Percentiles rank a stretch among this genome's conserved stretches.
These are phyloP conservation scores for Drepana falcataria DNA, from an alignment of 2,888 invertebrate genomes.

Conservation along the genomic window DNA sequence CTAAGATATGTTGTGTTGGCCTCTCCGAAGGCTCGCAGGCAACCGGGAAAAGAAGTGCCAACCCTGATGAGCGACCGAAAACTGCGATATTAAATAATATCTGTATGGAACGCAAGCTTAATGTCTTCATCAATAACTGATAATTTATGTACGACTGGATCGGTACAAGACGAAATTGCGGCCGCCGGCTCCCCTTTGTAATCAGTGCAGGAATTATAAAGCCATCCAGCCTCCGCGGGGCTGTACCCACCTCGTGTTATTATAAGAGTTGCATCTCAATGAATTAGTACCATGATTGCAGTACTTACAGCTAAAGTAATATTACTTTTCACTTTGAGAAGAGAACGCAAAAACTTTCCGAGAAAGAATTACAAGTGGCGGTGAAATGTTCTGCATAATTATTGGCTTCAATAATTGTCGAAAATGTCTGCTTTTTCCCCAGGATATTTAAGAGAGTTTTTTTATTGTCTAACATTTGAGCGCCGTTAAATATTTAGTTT, in stretches of 20 bases:
- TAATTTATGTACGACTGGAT: constrained; percentile 77
- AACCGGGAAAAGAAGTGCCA: neutral
- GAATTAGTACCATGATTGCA: constrained; percentile 17
- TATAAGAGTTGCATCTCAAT: constrained; percentile 61
- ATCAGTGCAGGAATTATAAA: constrained; percentile 77
- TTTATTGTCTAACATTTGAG: neutral
- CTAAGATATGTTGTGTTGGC: no score
- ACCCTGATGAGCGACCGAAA: constrained; percentile 28
- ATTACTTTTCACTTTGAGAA: neutral
- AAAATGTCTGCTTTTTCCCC: no score
- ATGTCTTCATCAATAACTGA: constrained; percentile 80
- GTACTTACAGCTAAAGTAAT: neutral
- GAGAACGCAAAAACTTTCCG: no score
- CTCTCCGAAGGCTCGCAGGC: no score
- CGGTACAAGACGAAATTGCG: constrained; percentile 78
- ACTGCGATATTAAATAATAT: constrained; percentile 51
- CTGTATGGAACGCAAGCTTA: constrained; percentile 62
- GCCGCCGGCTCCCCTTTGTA: constrained; percentile 81
- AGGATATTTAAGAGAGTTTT: neutral
- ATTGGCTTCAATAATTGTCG: no score
- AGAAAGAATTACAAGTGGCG: no score
- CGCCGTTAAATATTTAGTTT: constrained; percentile 6
- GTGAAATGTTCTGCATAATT: no score
- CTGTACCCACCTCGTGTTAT: constrained; percentile 43
- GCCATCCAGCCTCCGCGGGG: constrained; percentile 63